Percentiles rank a stretch among this genome's conserved stretches.
These are phyloP conservation scores for Papilio glaucus DNA, from an alignment of 1,140 invertebrate genomes.

Conservation along the genomic window DNA sequence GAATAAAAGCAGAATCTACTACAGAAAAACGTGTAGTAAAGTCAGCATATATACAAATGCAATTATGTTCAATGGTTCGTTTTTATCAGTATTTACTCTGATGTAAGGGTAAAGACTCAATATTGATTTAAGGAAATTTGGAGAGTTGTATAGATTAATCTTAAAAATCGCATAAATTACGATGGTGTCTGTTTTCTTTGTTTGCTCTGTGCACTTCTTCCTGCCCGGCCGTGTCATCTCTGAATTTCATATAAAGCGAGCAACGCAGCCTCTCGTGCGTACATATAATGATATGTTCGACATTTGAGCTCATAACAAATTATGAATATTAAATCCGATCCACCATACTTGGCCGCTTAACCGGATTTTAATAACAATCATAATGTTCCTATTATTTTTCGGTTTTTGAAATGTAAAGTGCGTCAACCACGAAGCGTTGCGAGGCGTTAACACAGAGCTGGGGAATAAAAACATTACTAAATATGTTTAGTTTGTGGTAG, in stretches of 20 bases:
- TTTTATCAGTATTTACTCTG: too few species aligned
- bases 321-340: conserved; percentile 62
- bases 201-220: conserved; percentile 39
- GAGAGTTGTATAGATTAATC: too few species aligned
- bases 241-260: conserved; percentile 38
- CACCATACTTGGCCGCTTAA: conserved; percentile 46
- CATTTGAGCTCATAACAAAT: conserved; percentile 48
- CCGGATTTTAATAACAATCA: conserved; percentile 61
- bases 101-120: too few species aligned
- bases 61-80: too few species aligned
- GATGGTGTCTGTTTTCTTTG: conserved; percentile 24
- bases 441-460: background rate
- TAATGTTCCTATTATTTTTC: conserved; percentile 48
- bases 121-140: too few species aligned
- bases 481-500: too few species aligned
- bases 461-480: background rate
- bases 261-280: background rate
- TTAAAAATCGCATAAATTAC: background rate
- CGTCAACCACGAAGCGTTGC: conserved; percentile 11
- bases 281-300: conserved; percentile 37
- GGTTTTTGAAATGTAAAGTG: conserved; percentile 42
- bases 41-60: too few species aligned
- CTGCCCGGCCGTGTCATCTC: conserved; percentile 42
- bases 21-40: too few species aligned
- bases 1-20: too few species aligned